Conservation (phyloP, 2,113 vertebrate species). For the Lanius collurio region DNA sequence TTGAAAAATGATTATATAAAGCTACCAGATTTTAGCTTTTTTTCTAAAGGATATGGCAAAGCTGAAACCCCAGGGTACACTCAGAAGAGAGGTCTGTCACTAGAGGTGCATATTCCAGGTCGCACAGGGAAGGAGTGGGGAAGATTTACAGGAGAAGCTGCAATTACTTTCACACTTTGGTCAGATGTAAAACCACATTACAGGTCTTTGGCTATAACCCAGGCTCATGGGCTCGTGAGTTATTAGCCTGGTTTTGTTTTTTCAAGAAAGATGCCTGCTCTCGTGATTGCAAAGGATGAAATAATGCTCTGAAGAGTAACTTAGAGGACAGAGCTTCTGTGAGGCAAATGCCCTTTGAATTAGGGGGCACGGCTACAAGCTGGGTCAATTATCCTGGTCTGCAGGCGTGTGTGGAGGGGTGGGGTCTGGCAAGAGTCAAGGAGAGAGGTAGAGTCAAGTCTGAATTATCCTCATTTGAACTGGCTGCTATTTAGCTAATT, state of each 20-base stretch:
- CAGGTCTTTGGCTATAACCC: neutral
- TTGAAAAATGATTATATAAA: neutral
- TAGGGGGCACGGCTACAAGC: neutral
- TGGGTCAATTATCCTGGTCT: neutral
- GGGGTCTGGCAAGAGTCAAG: neutral
- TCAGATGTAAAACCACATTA: constrained; percentile 26
- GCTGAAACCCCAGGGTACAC: neutral
- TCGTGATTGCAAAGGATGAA: neutral
- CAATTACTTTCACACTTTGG: constrained; percentile 25
- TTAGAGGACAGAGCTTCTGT: neutral
- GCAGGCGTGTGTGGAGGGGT: neutral
- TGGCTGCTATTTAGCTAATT: neutral
- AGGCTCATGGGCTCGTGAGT: neutral
- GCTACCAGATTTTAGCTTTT: neutral
- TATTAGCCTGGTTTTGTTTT: neutral
- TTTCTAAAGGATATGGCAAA: neutral
- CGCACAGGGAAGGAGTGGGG: neutral
- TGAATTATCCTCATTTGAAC: constrained; percentile 4
- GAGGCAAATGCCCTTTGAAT: neutral
- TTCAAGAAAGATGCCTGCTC: neutral
- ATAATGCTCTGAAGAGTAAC: neutral
- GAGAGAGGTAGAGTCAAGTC: neutral
- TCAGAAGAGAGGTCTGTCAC: neutral
- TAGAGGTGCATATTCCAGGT: neutral
- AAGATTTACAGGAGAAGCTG: neutral